Conservation (phyloP, 2,888 invertebrate genomes). For the Phlogophora meticulosa region DNA sequence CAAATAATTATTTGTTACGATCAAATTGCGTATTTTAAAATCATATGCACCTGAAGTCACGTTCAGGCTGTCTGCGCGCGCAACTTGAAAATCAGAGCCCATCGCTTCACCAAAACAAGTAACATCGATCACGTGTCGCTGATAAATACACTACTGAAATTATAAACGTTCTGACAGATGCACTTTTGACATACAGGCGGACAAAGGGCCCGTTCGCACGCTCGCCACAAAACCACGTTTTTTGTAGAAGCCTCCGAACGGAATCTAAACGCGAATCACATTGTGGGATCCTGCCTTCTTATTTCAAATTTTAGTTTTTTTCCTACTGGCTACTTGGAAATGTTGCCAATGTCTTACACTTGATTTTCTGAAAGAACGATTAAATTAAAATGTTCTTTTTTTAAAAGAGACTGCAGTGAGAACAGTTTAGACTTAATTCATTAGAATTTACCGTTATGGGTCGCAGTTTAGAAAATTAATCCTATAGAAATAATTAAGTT, state of each 20-base stretch:
- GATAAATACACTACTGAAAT: conserved; percentile 76
- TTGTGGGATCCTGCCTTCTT: conserved; percentile 80
- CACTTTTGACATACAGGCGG: conserved; percentile 80
- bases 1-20: not conserved
- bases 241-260: conserved; percentile 83
- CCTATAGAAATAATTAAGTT: not conserved
- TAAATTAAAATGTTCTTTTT: conserved; percentile 60
- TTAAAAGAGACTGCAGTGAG: conserved; percentile 41
- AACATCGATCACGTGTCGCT: conserved; percentile 46
- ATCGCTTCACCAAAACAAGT: conserved; percentile 32
- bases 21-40: conserved; percentile 1
- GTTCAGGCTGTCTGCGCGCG: conserved; percentile 22
- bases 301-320: conserved; percentile 64
- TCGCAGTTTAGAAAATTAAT: not conserved
- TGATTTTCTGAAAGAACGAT: conserved; percentile 61
- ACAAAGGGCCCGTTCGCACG: conserved; percentile 88
- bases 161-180: conserved; percentile 83
- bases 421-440: conserved; percentile 43
- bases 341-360: conserved; percentile 63
- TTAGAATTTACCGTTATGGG: conserved; percentile 47
- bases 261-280: conserved; percentile 85
- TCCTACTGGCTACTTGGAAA: conserved; percentile 58
- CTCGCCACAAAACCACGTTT: conserved; percentile 79
- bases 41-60: conserved; percentile 21
- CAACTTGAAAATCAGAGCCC: conserved; percentile 41